Evolutionary conservation across 2,797 vertebrate species (phyloP), one percentile per base, ranked within the genome.

Genomic region (Sebastes taczanowskii): DNA sequence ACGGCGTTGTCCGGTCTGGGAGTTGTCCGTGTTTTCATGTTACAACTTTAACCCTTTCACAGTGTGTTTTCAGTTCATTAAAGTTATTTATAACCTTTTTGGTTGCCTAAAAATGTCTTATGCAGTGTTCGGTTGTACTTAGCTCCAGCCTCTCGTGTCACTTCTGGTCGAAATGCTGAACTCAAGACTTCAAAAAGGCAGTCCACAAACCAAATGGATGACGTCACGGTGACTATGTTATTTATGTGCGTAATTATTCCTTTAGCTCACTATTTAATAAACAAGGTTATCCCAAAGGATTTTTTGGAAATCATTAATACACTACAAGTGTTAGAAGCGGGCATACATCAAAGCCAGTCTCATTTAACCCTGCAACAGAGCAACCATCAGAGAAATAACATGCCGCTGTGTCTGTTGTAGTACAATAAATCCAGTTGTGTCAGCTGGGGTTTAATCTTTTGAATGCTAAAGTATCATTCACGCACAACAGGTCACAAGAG

Each of bases 401-500:
- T 5, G 13, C 20, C 67, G 16, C 14, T 29, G 53, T 42, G 60
- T 80, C 68, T 79, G 62, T 22, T 49, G 56, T 70, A 8, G 22
- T 23, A 79, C 60, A 82, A 84, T 62, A 65, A 80, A 79, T 90
- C 66, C 73, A 73, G 25, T 23, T 77, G 65, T 80, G 78, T 75
- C 63, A 29, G 38, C 49, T 29, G 71, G 27, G 59, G 56, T 77
- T 73, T 66, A 2, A 77, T 73, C 75, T 74, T 62, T 49, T 76
- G 4, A 69, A 82, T 25, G 67, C 69, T 61, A 35, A 69, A 64
- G 14, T 71, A 27, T 89, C 82, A 84, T 77, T 86, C 68, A 62
- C 60, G 75, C 84, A 80, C 74, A 87, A 86, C 76, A 82, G 87
- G 78, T 88, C 85, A 88, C 56, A 29, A 49, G 69, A 73, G 32